Base-by-base conservation (phyloP, 2,113 vertebrate genomes). In the Varanus salvator region DNA sequence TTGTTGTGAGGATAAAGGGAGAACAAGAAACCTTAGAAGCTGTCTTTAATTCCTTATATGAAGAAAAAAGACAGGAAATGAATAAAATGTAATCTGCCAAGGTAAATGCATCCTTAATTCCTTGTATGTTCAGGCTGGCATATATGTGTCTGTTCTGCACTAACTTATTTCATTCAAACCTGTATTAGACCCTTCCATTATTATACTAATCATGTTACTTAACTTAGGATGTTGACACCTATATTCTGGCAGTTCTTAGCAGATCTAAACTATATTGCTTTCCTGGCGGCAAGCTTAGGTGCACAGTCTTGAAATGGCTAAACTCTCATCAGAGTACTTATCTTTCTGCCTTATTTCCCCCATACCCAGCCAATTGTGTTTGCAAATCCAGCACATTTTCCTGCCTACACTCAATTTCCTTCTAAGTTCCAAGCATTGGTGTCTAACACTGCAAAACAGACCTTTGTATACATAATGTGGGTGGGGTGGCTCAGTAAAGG, bases 401-500 rank as follows among this genome's bases (percentile, higher is more conserved):
- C 68, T 76, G 91, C 85, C 87, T 80, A 34, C 80, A 77, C 8
- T 87, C 66, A 0, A 27, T 77, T 68, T 54, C 68, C 89, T 87
- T 12, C 78, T 87, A 44, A 71, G 50, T 88, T 88, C 17, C 34
- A 72, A 84, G 27, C 50, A 84, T 57, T 84, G 52, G 12, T 77
- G 34, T 34, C 50, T 69, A 72, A 80, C 60, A 19, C 90, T 71
- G 75, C 85, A 92, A 64, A 44, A 66, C 81, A 81, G 3, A 90
- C 85, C 90, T 84, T 82, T 89, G 87, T 0, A 0, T 94, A 94
- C 90, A 91, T 80, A 90, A 57, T 48, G 14, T 91, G 95, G 91
- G 92, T 96, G 94, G 91, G 19, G 93, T 91, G 31, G 57, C 34
- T 92, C 92, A 95, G 89, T 93, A 95, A 92, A 91, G 94, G 92